A percentile compares a stretch with the other conserved stretches of the same genome.
Conservation (phyloP, 2,113 vertebrate species). For the Aplodontia rufa region DNA sequence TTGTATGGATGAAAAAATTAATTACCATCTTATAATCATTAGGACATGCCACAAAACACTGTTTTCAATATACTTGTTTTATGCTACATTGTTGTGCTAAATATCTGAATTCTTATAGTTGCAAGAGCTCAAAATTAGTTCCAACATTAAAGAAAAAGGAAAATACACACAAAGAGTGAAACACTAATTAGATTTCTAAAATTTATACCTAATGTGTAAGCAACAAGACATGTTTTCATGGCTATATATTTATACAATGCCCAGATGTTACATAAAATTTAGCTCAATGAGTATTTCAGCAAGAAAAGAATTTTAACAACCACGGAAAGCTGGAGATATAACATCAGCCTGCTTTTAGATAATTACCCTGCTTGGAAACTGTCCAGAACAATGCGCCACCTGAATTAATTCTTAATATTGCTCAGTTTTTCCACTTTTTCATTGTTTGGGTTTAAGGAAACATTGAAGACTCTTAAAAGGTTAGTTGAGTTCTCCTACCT, state of each 20-base stretch:
- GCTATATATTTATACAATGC: slow-evolving; percentile 67
- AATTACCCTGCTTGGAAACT: slow-evolving; percentile 55
- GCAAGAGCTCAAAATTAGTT: slow-evolving; percentile 23
- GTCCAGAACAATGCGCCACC: slow-evolving; percentile 50
- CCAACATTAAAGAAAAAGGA: slow-evolving; percentile 31
- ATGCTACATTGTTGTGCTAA: slow-evolving; percentile 1
- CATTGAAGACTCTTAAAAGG: neutral
- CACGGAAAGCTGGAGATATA: slow-evolving; percentile 43
- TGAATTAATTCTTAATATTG: slow-evolving; percentile 53
- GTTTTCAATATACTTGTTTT: neutral
- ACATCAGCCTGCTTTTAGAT: slow-evolving; percentile 64
- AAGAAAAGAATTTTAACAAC: slow-evolving; percentile 67
- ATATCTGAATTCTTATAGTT: slow-evolving; percentile 52
- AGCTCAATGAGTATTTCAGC: slow-evolving; percentile 61
- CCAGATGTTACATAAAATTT: slow-evolving; percentile 76
- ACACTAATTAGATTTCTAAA: slow-evolving; percentile 73
- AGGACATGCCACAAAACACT: slow-evolving; percentile 12
- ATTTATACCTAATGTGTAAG: slow-evolving; percentile 65
- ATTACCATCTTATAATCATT: neutral
- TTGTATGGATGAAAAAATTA: slow-evolving; percentile 22
- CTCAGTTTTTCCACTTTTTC: neutral
- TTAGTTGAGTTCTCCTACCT: neutral
- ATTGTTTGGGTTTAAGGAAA: slow-evolving; percentile 20
- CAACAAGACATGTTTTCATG: slow-evolving; percentile 77
- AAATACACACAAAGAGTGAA: slow-evolving; percentile 52